These are phyloP conservation scores for Notamacropus eugenii DNA, from an alignment of 2,797 vertebrate genomes.

Conservation along the genomic window DNA sequence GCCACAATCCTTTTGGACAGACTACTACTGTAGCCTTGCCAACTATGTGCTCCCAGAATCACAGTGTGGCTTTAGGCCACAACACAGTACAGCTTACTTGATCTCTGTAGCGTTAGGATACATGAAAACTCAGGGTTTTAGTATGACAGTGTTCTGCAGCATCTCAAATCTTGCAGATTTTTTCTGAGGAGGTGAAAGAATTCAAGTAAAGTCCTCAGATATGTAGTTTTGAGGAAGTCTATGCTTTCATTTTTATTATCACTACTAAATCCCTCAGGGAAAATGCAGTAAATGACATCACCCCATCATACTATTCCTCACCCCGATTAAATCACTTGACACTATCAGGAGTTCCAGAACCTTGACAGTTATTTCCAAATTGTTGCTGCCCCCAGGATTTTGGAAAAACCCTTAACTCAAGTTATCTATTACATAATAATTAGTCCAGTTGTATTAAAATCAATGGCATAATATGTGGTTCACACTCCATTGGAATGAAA, in stretches of 20 bases:
- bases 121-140: slow-evolving; percentile 61
- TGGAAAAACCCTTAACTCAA: slow-evolving; percentile 42
- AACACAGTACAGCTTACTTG: slow-evolving; percentile 60
- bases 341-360: slow-evolving; percentile 34
- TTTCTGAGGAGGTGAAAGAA: slow-evolving; percentile 45
- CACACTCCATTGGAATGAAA: slow-evolving; percentile 37
- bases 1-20: slow-evolving; percentile 60
- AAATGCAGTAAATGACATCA: slow-evolving; percentile 19
- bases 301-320: slow-evolving; percentile 30
- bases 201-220: neutral
- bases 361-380: slow-evolving; percentile 14
- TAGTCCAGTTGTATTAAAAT: slow-evolving; percentile 45
- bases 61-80: slow-evolving; percentile 61
- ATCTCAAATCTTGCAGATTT: slow-evolving; percentile 43
- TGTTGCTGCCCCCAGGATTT: slow-evolving; percentile 34
- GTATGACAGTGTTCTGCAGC: slow-evolving; percentile 48
- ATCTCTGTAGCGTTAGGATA: slow-evolving; percentile 64
- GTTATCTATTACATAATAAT: slow-evolving; percentile 23
- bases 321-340: slow-evolving; percentile 31
- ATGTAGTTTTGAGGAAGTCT: slow-evolving; percentile 5
- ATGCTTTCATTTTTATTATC: slow-evolving; percentile 23
- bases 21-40: slow-evolving; percentile 18
- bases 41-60: slow-evolving; percentile 70
- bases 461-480: slow-evolving; percentile 29
- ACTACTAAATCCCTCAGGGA: slow-evolving; percentile 38